A percentile compares a stretch with the other conserved stretches of the same genome.
Evolutionary conservation across 2,888 invertebrate species (phyloP).

Genomic region (Aporophyla lueneburgensis): DNA sequence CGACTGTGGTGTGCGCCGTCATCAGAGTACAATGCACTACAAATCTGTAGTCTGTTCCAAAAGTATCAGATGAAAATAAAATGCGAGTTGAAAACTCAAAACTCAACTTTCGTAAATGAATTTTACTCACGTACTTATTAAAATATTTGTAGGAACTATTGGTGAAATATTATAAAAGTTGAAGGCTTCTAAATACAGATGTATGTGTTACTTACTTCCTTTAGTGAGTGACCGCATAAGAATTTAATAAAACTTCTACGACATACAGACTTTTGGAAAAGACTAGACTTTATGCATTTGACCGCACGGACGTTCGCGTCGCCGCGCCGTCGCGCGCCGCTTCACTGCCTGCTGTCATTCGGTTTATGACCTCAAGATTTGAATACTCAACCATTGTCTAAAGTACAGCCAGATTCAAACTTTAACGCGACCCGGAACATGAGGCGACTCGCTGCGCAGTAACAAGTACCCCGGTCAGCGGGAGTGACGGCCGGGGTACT

Average conservation of each 20-base stretch:
- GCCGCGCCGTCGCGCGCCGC: background rate
- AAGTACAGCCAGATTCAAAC: background rate
- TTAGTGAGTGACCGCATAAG: background rate
- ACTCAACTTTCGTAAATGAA: no score
- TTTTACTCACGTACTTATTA: no score
- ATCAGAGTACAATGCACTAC: background rate
- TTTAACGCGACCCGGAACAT: background rate
- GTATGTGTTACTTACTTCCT: background rate
- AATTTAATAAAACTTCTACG: background rate
- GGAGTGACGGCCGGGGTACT: background rate
- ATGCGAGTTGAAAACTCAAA: background rate
- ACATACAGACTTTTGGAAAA: background rate
- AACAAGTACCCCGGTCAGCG: background rate
- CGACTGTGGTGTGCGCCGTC: background rate
- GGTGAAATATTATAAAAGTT: background rate
- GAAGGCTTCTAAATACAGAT: background rate
- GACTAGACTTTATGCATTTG: background rate
- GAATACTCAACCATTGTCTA: background rate
- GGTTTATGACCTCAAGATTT: slow-evolving; percentile 1
- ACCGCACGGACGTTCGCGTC: background rate
- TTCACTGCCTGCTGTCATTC: background rate
- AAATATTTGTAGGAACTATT: background rate
- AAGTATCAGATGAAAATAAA: slow-evolving; percentile 4
- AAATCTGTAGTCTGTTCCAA: background rate
- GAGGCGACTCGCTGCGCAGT: background rate